These are phyloP conservation scores for Thryonomys swinderianus DNA, from an alignment of 2,113 vertebrate genomes.

Conservation along the genomic window DNA sequence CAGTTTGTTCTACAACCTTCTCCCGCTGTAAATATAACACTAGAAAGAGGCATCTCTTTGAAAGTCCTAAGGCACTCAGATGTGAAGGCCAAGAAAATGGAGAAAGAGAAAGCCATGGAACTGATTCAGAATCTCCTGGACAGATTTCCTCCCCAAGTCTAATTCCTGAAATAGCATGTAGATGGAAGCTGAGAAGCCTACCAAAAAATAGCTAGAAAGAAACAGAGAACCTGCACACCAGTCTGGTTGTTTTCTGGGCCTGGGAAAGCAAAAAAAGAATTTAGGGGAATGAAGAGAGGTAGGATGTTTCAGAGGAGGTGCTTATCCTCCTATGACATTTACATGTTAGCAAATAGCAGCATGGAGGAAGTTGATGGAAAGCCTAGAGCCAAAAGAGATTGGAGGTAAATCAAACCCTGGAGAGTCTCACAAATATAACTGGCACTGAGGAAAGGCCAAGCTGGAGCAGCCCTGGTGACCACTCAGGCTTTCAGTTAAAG, in stretches of 20 bases:
- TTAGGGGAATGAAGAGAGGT: background rate
- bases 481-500: background rate
- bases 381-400: background rate
- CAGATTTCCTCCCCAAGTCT: background rate
- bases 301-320: background rate
- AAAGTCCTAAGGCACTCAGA: background rate
- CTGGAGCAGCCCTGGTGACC: background rate
- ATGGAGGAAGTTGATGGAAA: background rate
- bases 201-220: background rate
- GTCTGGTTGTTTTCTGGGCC: background rate
- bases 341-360: conserved; percentile 7
- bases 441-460: background rate
- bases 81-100: background rate
- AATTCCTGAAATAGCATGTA: background rate
- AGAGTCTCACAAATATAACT: background rate
- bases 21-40: background rate
- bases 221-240: background rate
- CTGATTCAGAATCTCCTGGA: background rate
- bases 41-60: background rate
- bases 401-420: background rate
- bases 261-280: background rate
- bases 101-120: background rate
- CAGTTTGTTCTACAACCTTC: background rate
- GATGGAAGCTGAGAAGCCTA: background rate
- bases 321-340: background rate